Conservation (phyloP, 64 coral and sea anemone genomes). For the Porites australiensis region DNA sequence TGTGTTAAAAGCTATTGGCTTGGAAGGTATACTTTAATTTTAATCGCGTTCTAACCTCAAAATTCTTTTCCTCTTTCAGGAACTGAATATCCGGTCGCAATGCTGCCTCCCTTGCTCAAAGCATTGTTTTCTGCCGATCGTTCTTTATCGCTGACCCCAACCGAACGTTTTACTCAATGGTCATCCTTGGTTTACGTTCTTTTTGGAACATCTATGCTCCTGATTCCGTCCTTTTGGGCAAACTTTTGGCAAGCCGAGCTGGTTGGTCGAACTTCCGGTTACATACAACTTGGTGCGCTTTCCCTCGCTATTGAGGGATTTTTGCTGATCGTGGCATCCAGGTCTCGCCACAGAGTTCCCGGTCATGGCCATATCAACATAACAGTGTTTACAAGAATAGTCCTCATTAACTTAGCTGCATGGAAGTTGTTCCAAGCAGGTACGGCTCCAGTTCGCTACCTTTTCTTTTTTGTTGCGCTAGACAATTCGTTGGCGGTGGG, state of each 20-base stretch:
- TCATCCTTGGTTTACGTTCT: background rate
- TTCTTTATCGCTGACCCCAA: conserved; percentile 9
- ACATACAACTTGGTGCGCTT: conserved; percentile 14
- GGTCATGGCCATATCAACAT: conserved; percentile 28
- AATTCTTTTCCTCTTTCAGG: no score
- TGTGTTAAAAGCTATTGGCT: no score
- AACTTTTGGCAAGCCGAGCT: background rate
- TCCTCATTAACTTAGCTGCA: background rate
- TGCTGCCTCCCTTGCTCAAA: background rate
- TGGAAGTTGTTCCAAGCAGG: background rate
- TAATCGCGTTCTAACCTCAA: no score
- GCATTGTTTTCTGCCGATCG: background rate
- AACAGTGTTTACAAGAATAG: background rate
- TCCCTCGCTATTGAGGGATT: background rate
- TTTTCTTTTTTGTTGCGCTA: background rate
- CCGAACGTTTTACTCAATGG: conserved; percentile 22
- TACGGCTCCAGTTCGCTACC: background rate
- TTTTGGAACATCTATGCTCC: background rate
- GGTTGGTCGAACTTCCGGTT: background rate
- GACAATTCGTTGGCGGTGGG: conserved; percentile 9
- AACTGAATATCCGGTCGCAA: background rate
- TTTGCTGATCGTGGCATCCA: conserved; percentile 6
- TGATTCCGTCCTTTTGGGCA: conserved; percentile 17
- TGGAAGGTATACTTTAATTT: no score
- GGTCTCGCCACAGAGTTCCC: background rate